Evolutionary conservation across 2,888 invertebrate species (phyloP).

Genomic region (Nomada goodeniana): DNA sequence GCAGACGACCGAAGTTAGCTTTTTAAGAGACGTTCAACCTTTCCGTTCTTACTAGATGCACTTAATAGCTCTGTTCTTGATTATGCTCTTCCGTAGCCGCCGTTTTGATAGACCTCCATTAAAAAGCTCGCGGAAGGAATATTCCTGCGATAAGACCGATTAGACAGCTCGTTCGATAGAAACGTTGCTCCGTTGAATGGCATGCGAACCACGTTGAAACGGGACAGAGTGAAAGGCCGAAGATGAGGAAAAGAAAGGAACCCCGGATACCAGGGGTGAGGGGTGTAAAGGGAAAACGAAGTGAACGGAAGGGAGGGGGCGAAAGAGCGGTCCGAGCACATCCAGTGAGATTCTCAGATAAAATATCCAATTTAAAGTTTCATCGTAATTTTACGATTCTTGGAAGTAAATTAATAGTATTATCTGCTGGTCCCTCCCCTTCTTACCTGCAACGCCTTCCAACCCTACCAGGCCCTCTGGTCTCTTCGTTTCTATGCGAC

Average conservation of each 20-base stretch:
- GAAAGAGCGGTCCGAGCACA: constrained; percentile 53
- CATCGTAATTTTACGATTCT: constrained; percentile 83
- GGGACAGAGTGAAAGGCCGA: constrained; percentile 15
- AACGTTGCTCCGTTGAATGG: constrained; percentile 69
- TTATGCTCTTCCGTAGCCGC: constrained; percentile 35
- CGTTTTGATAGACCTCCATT: constrained; percentile 53
- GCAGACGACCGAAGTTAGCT: too few relatives aligned
- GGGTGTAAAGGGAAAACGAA: constrained; percentile 38
- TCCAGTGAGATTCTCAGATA: constrained; percentile 76
- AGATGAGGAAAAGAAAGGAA: constrained; percentile 33
- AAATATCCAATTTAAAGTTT: constrained; percentile 82
- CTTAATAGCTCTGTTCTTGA: constrained; percentile 46
- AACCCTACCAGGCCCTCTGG: constrained; percentile 1
- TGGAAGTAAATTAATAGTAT: constrained; percentile 83
- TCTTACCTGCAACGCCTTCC: constrained; percentile 28
- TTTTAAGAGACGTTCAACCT: background rate
- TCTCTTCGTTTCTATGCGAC: constrained; percentile 39
- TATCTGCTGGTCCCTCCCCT: constrained; percentile 72
- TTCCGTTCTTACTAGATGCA: background rate
- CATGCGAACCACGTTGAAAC: constrained; percentile 43
- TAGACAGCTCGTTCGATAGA: constrained; percentile 67
- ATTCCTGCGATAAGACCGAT: constrained; percentile 65
- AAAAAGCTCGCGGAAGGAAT: constrained; percentile 56
- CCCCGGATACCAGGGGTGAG: background rate
- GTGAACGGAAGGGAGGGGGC: constrained; percentile 35